Base-by-base conservation (phyloP, 2,113 vertebrate species). In the Pelobates fuscus region DNA sequence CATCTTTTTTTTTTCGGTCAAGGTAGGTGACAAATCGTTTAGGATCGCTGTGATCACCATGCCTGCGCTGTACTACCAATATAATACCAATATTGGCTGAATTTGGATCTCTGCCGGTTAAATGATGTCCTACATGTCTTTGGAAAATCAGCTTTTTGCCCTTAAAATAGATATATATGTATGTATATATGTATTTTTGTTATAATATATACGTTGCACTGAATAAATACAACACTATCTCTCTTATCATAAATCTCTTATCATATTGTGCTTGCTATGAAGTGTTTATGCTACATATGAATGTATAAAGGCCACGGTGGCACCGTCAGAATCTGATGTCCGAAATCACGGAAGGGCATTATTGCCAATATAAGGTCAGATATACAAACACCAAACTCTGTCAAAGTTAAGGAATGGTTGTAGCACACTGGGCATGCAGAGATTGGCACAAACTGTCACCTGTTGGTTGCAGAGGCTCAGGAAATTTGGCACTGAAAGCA, bases 241-340 rank as follows among this genome's bases (percentile, higher is more conserved):
- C 24, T 54, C 57, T 25, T 29, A 32, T 64, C 44, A 67, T 67
- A 68, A 32, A 76, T 61, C 55, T 67, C 26, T 76, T 10, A 67
- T 76, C 43, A 46, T 58, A 29, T 76, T 76, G 73, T 76, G 73
- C 73, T 76, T 76, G 65, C 55, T 44, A 26, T 76, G 59, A 61
- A 29, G 21, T 23, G 23, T 64, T 44, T 71, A 79, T 67, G 78
- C 78, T 79, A 76, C 78, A 77, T 79, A 71, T 79, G 68, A 77
- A 71, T 67, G 57, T 41, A 32, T 32, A 61, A 70, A 71, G 71
- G 62, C 70, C 77, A 72, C 77, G 62, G 17, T 52, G 25, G 55
- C 73, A 37, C 72, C 66, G 43, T 46, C 10, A 57, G 71, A 64
- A 49, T 61, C 23, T 21, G 37, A 59, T 44, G 25, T 44, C 25